A percentile compares a stretch with the other conserved stretches of the same genome.
Conservation (phyloP, 2,113 vertebrate species). For the Ia io region DNA sequence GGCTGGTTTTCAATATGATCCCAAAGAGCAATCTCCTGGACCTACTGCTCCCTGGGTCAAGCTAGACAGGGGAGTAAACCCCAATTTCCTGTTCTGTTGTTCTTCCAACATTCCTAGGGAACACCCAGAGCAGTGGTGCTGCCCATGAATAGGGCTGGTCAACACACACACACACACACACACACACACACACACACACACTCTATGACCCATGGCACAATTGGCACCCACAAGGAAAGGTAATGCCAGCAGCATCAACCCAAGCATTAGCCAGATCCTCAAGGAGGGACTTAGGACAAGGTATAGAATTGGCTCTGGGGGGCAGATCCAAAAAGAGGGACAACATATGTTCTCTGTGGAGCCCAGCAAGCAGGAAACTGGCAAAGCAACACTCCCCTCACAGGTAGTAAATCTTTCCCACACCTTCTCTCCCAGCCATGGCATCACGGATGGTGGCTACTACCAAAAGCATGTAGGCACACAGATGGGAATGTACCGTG, state of each 20-base stretch:
- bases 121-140: accelerated
- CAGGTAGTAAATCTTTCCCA: background rate
- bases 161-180: background rate
- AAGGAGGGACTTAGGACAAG: background rate
- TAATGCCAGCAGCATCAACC: background rate
- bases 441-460: background rate
- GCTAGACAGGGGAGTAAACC: background rate
- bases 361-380: background rate
- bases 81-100: background rate
- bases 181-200: background rate
- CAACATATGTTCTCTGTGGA: background rate
- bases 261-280: background rate
- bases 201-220: background rate
- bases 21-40: background rate
- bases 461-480: background rate
- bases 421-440: background rate
- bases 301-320: background rate
- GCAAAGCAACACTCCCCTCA: background rate
- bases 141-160: background rate
- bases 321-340: background rate
- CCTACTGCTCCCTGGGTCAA: background rate
- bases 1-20: background rate
- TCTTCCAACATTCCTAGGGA: background rate
- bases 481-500: background rate
- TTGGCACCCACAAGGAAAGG: background rate